Evolutionary conservation across 2,113 vertebrate genomes (phyloP).

Genomic region (Poeciliopsis retropinna): DNA sequence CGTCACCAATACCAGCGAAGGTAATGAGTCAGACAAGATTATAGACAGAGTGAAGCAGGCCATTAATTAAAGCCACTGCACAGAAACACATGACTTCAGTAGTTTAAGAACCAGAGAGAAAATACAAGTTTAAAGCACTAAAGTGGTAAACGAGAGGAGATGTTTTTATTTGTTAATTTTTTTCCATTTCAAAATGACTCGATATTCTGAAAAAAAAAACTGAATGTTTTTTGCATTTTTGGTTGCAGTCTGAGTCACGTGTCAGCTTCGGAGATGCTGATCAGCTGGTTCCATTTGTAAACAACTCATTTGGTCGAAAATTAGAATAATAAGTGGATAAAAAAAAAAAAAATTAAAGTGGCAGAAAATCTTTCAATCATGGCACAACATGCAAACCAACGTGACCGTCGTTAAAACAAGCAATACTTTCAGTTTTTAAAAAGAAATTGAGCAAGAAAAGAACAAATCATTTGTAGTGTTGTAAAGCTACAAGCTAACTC

Average conservation of each 20-base stretch:
- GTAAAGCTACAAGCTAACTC: too few species aligned
- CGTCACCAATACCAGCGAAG: neutral
- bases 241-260: neutral
- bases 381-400: neutral
- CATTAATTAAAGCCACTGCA: conserved; percentile 24
- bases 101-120: conserved; percentile 55
- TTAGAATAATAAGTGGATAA: too few species aligned
- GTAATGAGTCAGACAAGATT: conserved; percentile 32
- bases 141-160: neutral
- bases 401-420: neutral
- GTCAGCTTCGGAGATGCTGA: neutral
- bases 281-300: neutral
- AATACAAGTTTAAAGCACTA: conserved; percentile 13
- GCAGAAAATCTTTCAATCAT: neutral
- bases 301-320: neutral
- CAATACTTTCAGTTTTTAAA: neutral
- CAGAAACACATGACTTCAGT: conserved; percentile 52
- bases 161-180: neutral
- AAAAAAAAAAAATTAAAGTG: too few species aligned
- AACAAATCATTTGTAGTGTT: too few species aligned
- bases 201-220: neutral
- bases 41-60: conserved; percentile 15
- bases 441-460: too few species aligned
- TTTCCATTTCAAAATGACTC: neutral
- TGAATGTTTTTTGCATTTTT: neutral